phyloP scores from a whole-genome alignment of 2,797 vertebrate genomes.

The Acridotheres tristis region DNA sequence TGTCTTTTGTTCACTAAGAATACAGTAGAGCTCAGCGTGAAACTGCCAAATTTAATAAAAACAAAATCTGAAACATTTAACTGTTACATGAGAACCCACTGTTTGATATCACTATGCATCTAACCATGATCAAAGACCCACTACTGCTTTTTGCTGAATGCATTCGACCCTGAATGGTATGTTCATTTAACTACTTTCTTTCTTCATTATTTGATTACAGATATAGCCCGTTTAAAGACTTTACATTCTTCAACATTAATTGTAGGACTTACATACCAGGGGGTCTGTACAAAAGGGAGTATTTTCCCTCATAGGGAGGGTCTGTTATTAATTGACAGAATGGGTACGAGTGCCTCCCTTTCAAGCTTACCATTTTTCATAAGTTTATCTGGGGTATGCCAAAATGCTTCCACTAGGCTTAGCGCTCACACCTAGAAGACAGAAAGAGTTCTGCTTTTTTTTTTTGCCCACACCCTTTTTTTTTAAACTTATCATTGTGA shows the following conservation, averaged over 20 bases:
- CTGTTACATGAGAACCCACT: slow-evolving; percentile 79
- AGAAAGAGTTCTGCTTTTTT: neutral
- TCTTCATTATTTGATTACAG: slow-evolving; percentile 79
- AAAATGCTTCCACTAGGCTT: slow-evolving; percentile 45
- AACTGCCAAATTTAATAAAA: slow-evolving; percentile 83
- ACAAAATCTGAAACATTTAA: slow-evolving; percentile 82
- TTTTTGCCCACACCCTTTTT: neutral
- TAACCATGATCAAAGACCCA: slow-evolving; percentile 82
- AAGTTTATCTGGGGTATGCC: slow-evolving; percentile 38
- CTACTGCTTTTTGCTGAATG: slow-evolving; percentile 74
- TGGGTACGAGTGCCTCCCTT: neutral
- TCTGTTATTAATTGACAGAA: slow-evolving; percentile 62
- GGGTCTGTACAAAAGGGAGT: slow-evolving; percentile 60
- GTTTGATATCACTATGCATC: slow-evolving; percentile 80
- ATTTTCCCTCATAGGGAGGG: slow-evolving; percentile 47
- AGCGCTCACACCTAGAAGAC: slow-evolving; percentile 2
- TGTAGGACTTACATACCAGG: slow-evolving; percentile 70
- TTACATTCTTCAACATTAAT: slow-evolving; percentile 72
- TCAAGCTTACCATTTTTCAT: slow-evolving; percentile 7
- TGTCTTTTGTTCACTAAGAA: slow-evolving; percentile 79
- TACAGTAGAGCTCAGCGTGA: slow-evolving; percentile 82
- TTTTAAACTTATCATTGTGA: neutral
- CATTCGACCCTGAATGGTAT: slow-evolving; percentile 75
- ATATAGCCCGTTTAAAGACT: slow-evolving; percentile 71
- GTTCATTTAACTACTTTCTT: slow-evolving; percentile 76